phyloP scores from a whole-genome alignment of 2,888 invertebrate genomes.

The Hypolimnas misippus region DNA sequence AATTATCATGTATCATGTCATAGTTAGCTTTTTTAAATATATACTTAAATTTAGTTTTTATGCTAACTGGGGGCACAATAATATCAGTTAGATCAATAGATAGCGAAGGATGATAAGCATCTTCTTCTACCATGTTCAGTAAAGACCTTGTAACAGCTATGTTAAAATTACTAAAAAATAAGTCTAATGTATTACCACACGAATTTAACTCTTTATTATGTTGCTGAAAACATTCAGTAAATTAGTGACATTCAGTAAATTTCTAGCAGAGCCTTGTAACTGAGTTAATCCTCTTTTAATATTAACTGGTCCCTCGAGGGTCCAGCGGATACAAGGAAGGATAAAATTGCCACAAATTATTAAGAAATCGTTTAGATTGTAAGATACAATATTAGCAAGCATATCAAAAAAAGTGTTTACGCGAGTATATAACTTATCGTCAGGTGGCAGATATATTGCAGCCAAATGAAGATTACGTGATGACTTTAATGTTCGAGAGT shows the following conservation, averaged over 20 bases:
- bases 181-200: slow-evolving; percentile 14
- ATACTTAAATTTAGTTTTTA: not conserved
- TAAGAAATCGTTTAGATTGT: slow-evolving; percentile 5
- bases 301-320: not conserved
- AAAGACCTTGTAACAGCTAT: not conserved
- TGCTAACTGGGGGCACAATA: not conserved
- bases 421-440: not conserved
- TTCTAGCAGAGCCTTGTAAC: not conserved
- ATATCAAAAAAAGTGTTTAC: slow-evolving; percentile 6
- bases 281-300: slow-evolving; percentile 4
- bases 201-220: not conserved
- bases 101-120: not conserved
- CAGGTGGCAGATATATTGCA: slow-evolving; percentile 9
- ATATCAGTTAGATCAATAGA: not conserved
- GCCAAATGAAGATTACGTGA: slow-evolving; percentile 8
- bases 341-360: slow-evolving; percentile 8
- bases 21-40: slow-evolving; percentile 7
- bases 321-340: slow-evolving; percentile 4
- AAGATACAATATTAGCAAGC: not conserved
- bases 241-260: not conserved
- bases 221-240: slow-evolving; percentile 1
- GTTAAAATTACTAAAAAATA: slow-evolving; percentile 2
- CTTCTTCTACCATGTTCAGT: slow-evolving; percentile 3
- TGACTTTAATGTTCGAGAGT: slow-evolving; percentile 3
- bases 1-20: not conserved